phyloP scores from a whole-genome alignment of 2,797 vertebrate genomes.

The Eulemur mongoz region DNA sequence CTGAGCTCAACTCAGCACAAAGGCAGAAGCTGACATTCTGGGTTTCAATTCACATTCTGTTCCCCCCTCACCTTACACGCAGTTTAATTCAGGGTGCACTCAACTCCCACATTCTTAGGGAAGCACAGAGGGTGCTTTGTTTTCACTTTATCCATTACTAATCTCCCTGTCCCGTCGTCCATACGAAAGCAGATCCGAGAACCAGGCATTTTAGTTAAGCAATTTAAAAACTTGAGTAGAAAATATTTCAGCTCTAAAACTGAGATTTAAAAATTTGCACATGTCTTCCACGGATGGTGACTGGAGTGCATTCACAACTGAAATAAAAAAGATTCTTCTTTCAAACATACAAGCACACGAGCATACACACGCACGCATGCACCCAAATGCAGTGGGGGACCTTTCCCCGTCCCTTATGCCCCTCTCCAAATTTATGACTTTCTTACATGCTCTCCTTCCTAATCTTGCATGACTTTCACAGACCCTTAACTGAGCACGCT shows the following conservation, averaged over 20 bases:
- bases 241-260: background rate
- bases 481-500: background rate
- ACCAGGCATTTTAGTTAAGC: background rate
- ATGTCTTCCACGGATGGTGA: background rate
- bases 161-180: background rate
- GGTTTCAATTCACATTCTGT: background rate
- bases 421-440: background rate
- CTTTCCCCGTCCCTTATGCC: background rate
- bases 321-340: background rate
- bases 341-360: background rate
- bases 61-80: background rate
- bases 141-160: background rate
- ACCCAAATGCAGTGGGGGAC: background rate
- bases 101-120: background rate
- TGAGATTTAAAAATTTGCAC: background rate
- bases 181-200: background rate
- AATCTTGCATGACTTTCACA: background rate
- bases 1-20: background rate
- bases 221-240: background rate
- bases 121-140: background rate
- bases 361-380: background rate
- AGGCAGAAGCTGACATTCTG: background rate
- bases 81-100: background rate
- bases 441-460: background rate
- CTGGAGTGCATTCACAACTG: background rate